Conservation (phyloP, 2,113 vertebrate species). For the Mugil cephalus region DNA sequence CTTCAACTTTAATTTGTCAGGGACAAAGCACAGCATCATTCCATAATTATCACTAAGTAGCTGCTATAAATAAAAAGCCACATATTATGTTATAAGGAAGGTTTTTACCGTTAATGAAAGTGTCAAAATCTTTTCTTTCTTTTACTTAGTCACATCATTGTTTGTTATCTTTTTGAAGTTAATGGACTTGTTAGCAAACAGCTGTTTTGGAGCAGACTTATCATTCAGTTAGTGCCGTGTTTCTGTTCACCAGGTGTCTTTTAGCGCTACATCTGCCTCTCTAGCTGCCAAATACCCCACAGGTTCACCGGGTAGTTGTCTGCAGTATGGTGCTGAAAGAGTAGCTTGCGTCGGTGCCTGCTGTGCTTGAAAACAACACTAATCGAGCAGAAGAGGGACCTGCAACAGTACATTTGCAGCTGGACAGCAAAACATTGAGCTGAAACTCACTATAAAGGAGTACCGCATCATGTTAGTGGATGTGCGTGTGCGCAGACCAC, state of each 20-base stretch:
- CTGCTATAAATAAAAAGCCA: neutral
- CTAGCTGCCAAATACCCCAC: neutral
- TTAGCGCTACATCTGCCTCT: neutral
- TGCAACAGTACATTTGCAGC: neutral
- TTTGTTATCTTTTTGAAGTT: too few relatives aligned
- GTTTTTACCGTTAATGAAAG: neutral
- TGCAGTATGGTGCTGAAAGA: neutral
- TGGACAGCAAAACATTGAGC: neutral
- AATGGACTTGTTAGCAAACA: neutral
- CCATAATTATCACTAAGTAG: neutral
- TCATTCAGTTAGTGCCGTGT: neutral
- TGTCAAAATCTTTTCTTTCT: neutral
- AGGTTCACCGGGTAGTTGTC: constrained; percentile 1
- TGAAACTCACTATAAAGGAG: too few relatives aligned
- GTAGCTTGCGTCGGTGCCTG: neutral
- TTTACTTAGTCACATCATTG: too few relatives aligned
- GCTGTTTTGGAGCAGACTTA: constrained; percentile 10
- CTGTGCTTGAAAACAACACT: constrained; percentile 3
- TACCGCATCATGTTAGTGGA: too few relatives aligned
- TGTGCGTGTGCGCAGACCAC: too few relatives aligned
- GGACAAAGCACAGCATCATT: neutral
- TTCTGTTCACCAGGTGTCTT: constrained; percentile 10
- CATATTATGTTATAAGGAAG: neutral
- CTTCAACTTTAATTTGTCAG: neutral
- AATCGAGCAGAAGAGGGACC: neutral